Evolutionary conservation across 2,797 vertebrate genomes (phyloP).

Genomic region (Sciaenops ocellatus): DNA sequence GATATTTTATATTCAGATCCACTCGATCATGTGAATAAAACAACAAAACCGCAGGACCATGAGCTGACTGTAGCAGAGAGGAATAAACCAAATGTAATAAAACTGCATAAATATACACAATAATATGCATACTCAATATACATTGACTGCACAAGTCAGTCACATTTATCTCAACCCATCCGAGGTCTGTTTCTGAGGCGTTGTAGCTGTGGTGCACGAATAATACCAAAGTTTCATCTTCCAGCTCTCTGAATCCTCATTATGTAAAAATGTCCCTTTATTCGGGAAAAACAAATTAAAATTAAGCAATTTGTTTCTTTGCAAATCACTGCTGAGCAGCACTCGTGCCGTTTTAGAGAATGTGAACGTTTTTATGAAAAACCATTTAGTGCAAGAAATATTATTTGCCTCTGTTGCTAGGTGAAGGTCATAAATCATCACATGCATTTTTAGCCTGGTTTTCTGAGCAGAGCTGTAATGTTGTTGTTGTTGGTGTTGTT

Average conservation of each 20-base stretch:
- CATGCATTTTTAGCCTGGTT: background rate
- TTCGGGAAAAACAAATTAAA: background rate
- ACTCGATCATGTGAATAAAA: too few relatives aligned
- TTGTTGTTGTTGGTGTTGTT: background rate
- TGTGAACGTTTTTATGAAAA: background rate
- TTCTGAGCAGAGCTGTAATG: background rate
- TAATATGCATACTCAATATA: too few relatives aligned
- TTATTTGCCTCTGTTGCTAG: background rate
- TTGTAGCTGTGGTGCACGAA: background rate
- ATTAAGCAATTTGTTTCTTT: background rate
- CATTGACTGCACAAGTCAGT: too few relatives aligned
- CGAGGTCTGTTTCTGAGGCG: too few relatives aligned
- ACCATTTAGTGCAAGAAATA: background rate
- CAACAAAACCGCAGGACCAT: too few relatives aligned
- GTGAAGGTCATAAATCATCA: constrained; percentile 2
- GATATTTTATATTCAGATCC: too few relatives aligned
- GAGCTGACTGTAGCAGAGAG: too few relatives aligned
- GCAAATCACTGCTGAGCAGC: background rate
- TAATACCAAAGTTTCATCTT: background rate
- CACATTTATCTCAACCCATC: too few relatives aligned
- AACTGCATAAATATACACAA: too few relatives aligned
- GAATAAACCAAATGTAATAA: too few relatives aligned
- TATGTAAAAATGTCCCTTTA: background rate
- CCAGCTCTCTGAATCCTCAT: background rate
- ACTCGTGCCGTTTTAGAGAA: background rate